phyloP scores from a whole-genome alignment of 2,797 vertebrate species.

The Chiloscyllium punctatum region DNA sequence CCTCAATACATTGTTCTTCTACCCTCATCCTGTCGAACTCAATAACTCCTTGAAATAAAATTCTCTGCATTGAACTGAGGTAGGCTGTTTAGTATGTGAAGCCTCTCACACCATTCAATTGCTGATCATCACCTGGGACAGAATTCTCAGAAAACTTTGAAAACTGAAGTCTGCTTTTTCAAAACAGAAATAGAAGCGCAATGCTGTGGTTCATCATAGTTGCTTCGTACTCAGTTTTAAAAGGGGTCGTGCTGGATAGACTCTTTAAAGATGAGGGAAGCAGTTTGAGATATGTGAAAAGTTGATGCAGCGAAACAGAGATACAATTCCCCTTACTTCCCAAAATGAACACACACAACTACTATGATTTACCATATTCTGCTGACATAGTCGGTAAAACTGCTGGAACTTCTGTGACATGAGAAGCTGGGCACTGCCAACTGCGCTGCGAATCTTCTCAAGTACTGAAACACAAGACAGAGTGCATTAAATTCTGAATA shows the following conservation, averaged over 20 bases:
- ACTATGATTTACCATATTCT: slow-evolving; percentile 80
- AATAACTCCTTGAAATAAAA: background rate
- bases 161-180: background rate
- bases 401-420: slow-evolving; percentile 99
- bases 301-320: background rate
- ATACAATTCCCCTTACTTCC: background rate
- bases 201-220: background rate
- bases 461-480: slow-evolving; percentile 61
- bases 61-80: background rate
- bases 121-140: background rate
- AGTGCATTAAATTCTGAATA: background rate
- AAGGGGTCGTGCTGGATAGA: background rate
- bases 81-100: background rate
- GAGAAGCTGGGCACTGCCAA: slow-evolving; percentile 93
- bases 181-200: background rate
- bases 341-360: background rate
- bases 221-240: background rate
- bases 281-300: background rate
- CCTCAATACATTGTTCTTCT: background rate
- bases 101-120: too few relatives aligned
- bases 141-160: background rate
- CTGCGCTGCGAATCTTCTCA: slow-evolving; percentile 89
- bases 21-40: background rate
- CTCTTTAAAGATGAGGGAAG: background rate
- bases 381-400: slow-evolving; percentile 96